phyloP scores from a whole-genome alignment of 2,888 invertebrate species.

The Biston stratarius region DNA sequence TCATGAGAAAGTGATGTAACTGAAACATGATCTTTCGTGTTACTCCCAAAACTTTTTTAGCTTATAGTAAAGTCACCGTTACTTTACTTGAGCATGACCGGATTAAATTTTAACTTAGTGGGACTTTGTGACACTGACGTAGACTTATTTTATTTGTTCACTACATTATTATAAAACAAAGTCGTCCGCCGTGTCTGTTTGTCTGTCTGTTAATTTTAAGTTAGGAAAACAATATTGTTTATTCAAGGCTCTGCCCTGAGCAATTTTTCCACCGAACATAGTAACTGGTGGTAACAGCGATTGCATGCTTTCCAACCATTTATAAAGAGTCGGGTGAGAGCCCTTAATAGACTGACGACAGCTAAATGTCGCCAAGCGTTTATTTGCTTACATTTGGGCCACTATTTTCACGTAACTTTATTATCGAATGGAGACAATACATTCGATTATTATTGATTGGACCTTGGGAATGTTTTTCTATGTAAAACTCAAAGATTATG shows the following conservation, averaged over 20 bases:
- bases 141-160: too few relatives aligned
- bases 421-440: slow-evolving; percentile 53
- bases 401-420: slow-evolving; percentile 69
- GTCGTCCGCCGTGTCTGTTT: too few relatives aligned
- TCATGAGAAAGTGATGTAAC: too few relatives aligned
- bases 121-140: too few relatives aligned
- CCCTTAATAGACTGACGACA: slow-evolving; percentile 85
- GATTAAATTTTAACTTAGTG: too few relatives aligned
- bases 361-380: slow-evolving; percentile 81
- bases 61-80: too few relatives aligned
- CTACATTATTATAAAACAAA: too few relatives aligned
- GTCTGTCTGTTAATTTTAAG: too few relatives aligned
- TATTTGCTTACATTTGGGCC: slow-evolving; percentile 72
- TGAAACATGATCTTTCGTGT: too few relatives aligned
- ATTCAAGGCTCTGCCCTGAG: slow-evolving; percentile 64
- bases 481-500: background rate
- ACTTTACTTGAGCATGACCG: too few relatives aligned
- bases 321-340: slow-evolving; percentile 77
- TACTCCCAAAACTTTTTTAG: too few relatives aligned
- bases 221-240: slow-evolving; percentile 64
- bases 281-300: slow-evolving; percentile 48
- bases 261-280: slow-evolving; percentile 67
- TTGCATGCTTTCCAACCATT: slow-evolving; percentile 80
- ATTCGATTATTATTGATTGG: slow-evolving; percentile 45
- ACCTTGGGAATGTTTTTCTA: slow-evolving; percentile 20